Evolutionary conservation across 2,113 vertebrate genomes (phyloP), one percentile per base, ranked within the genome.

Genomic region (Cottus gobio): DNA sequence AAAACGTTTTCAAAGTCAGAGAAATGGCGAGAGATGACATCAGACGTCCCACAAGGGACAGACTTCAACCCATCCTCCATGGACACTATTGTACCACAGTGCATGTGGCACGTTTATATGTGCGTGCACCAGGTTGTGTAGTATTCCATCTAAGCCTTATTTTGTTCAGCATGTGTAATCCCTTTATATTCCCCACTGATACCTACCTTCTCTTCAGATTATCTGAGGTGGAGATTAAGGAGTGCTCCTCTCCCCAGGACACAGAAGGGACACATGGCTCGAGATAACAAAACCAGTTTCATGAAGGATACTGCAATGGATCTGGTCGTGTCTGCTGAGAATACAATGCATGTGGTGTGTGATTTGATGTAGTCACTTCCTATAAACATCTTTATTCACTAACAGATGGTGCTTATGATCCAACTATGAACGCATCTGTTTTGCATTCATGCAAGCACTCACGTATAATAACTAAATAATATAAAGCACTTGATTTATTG

Each of bases 191-290:
- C 78, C 83, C 90, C 77, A 90, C 87, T 92, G 93, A 95, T 95
- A 93, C 76, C 92, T 89, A 94, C 92, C 91, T 94, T 93, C 89
- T 91, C 92, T 93, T 91, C 85, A 93, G 91, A 95, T 95, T 92
- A 95, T 91, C 93, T 80, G 86, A 91, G 87, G 77, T 77, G 87
- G 71, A 83, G 85, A 89, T 90, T 79, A 85, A 78, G 80, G 71
- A 78, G 57, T 22, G 71, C 57, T 85, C 37, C 46, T 63, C 78
- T 75, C 54, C 7, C 44, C 69, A 28, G 50, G 4, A 66, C 69
- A 64, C 71, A n/a, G 52, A 50, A 10, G 31, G 24, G 50, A 68
- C 50, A 44, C 61, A 68, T 4, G 54, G 68, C 75, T 82, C 10
- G 18, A 28, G n/a, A 74, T 44, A 67, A 52, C 48, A 24, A 84